These are phyloP conservation scores for Drosophila jambulina DNA, from an alignment of 1,140 invertebrate genomes.

Conservation along the genomic window DNA sequence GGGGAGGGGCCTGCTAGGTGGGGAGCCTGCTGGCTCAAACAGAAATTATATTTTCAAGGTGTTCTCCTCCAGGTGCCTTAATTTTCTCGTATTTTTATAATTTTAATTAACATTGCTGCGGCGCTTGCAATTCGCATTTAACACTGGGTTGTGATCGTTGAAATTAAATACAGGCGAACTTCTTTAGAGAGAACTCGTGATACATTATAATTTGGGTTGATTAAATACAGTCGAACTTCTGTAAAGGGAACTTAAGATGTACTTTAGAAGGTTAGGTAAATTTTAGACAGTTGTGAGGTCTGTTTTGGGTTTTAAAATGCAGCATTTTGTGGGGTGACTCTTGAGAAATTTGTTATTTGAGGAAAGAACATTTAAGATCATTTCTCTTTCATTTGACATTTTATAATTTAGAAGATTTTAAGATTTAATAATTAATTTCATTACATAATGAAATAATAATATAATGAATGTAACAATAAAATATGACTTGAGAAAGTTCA, in stretches of 20 bases:
- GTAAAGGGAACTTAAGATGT: no score
- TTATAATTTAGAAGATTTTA: no score
- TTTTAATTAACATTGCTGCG: slow-evolving; percentile 75
- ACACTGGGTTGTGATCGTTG: slow-evolving; percentile 9
- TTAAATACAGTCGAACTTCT: no score
- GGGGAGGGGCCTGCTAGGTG: slow-evolving; percentile 20
- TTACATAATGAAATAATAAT: no score
- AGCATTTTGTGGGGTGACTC: background rate
- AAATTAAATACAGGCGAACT: slow-evolving; percentile 4
- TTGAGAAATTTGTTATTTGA: background rate
- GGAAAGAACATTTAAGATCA: background rate
- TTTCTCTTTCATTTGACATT: no score
- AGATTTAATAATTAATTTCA: no score
- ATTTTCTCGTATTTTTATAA: slow-evolving; percentile 56
- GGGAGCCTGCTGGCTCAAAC: slow-evolving; percentile 56
- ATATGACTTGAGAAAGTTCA: no score
- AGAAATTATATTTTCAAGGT: slow-evolving; percentile 82
- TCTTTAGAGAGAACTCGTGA: background rate
- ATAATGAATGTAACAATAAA: no score
- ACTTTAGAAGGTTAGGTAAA: background rate
- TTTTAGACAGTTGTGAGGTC: background rate
- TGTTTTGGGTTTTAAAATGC: background rate
- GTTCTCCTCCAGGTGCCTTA: slow-evolving; percentile 70
- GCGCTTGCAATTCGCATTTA: slow-evolving; percentile 69
- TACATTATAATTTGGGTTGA: no score